Base-by-base conservation (phyloP, 2,888 invertebrate species). In the Ptilodon capucinus region DNA sequence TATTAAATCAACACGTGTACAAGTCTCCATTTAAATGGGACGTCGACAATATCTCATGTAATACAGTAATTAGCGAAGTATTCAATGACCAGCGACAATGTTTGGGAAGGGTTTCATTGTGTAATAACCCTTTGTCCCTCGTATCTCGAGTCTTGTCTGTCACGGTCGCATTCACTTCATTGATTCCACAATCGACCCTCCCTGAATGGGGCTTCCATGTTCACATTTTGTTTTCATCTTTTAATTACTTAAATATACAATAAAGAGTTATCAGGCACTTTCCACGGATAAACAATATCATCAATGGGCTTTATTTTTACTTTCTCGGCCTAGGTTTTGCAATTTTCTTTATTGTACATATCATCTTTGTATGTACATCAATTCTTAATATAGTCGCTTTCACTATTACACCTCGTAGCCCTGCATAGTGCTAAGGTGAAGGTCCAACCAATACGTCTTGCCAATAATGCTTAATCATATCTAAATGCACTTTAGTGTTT, bases 61-160 rank as follows among this genome's bases (percentile, higher is more conserved):
- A 54, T 54, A 63, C 56, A 60, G 57, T 74, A 79, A 82, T 84
- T 81, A 81, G 72, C 63, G 48, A 53, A 54, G 64, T 65, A 68
- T 74, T 78, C 70, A 78, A 57, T 74, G 67, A 60, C 63, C 62
- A 68, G 61, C 57, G 60, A 78, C 68, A 76, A 70, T 71, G 67
- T 76, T 68, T 75, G 69, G 74, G 74, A 81, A 82, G 77, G 82
- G 84, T 79, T 84, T 80, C 75, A 75, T 79, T 80, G 73, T 76
- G 64, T 66, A 61, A 59, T 57, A 67, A 67, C 75, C 79, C 79
- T 80, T 79, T 83, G 74, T 79, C 66, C 68, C 61, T 45, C 39
- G 42, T 49, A 60, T 70, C 68, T 59, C 56, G 54, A 51, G 65
- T 62, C 69, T 74, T 67, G 72, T 69, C 70, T 74, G 79, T 73